Conservation (phyloP, 2,113 vertebrate species). For the Chaetodon auriga region DNA sequence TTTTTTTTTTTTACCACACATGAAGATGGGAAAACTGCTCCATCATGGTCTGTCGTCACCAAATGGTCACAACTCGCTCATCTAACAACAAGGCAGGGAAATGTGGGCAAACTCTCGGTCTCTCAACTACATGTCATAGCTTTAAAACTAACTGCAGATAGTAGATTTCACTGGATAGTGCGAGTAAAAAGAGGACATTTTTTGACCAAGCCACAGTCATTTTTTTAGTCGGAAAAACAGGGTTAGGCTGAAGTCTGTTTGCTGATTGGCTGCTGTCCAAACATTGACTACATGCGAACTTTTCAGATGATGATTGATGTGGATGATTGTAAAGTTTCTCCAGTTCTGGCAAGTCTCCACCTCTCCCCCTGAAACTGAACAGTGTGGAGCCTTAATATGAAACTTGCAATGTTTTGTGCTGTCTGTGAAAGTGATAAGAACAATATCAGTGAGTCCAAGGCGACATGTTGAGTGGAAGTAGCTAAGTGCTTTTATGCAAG, state of each 20-base stretch:
- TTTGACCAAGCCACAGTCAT: neutral
- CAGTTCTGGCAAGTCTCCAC: slow-evolving; percentile 2
- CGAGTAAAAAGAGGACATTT: neutral
- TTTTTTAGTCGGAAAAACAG: neutral
- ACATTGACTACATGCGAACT: slow-evolving; percentile 32
- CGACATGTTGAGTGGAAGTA: neutral
- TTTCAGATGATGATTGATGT: slow-evolving; percentile 15
- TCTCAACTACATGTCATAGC: neutral
- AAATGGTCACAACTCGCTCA: slow-evolving; percentile 53
- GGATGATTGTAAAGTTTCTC: slow-evolving; percentile 5
- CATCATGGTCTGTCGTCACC: slow-evolving; percentile 33
- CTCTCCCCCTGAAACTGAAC: neutral
- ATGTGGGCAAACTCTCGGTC: neutral
- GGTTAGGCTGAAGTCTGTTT: neutral
- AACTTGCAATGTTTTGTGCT: neutral
- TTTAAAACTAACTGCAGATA: neutral
- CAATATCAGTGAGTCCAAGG: neutral
- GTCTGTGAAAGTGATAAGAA: neutral
- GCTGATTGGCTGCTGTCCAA: slow-evolving; percentile 22
- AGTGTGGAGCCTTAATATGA: neutral
- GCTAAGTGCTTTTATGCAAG: neutral
- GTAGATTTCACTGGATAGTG: neutral
- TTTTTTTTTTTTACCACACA: slow-evolving; percentile 41
- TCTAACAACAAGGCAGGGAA: neutral
- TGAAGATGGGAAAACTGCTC: slow-evolving; percentile 38